Conservation (phyloP, 1,140 invertebrate genomes). For the Agrilus planipennis region DNA sequence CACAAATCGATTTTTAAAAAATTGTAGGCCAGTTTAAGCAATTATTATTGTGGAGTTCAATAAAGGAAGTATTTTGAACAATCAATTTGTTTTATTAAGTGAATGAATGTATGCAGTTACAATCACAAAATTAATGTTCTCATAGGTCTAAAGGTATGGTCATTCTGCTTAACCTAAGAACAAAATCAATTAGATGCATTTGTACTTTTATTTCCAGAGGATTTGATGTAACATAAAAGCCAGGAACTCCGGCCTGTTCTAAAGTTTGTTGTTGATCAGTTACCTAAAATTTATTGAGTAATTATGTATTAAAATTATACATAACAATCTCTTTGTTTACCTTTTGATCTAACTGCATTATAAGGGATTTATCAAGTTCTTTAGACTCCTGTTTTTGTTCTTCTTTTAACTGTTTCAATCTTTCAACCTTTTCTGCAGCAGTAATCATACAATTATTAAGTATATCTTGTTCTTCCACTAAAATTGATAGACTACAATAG, state of each 20-base stretch:
- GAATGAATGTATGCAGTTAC: too few species aligned
- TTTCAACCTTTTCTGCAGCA: slow-evolving; percentile 44
- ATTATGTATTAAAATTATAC: not conserved
- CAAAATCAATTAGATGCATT: slow-evolving; percentile 67
- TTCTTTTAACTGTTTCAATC: slow-evolving; percentile 46
- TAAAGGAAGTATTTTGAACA: too few species aligned
- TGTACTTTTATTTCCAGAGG: slow-evolving; percentile 77
- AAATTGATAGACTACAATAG: slow-evolving; percentile 26
- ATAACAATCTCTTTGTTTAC: slow-evolving; percentile 32
- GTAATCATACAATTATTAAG: slow-evolving; percentile 36
- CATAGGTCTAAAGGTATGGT: slow-evolving; percentile 20
- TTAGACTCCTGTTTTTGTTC: slow-evolving; percentile 62
- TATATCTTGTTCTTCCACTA: slow-evolving; percentile 62
- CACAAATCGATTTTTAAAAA: not conserved
- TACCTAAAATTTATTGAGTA: slow-evolving; percentile 39
- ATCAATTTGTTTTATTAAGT: too few species aligned
- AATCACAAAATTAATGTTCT: too few species aligned
- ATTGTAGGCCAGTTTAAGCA: too few species aligned
- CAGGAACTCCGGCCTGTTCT: slow-evolving; percentile 82
- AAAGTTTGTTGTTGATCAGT: slow-evolving; percentile 81
- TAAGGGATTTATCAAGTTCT: slow-evolving; percentile 74
- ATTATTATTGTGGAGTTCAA: too few species aligned
- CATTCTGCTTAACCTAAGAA: slow-evolving; percentile 63
- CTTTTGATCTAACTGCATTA: slow-evolving; percentile 81
- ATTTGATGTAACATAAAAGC: slow-evolving; percentile 84